These are phyloP conservation scores for Tetropium fuscum DNA, from an alignment of 2,888 invertebrate species.

Conservation along the genomic window DNA sequence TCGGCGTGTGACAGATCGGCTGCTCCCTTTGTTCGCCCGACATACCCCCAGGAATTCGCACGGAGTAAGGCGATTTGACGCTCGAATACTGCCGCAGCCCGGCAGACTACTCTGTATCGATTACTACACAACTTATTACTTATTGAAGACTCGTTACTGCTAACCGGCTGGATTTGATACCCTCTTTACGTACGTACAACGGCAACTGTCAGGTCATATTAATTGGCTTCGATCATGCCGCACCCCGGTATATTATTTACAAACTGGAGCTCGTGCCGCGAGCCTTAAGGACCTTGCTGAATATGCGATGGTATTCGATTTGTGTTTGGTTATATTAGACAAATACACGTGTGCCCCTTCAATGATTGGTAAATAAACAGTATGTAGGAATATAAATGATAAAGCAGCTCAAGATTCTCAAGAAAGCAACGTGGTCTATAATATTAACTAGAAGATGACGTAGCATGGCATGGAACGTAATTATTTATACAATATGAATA, in stretches of 20 bases:
- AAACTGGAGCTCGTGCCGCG: too few relatives aligned
- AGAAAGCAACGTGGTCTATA: too few relatives aligned
- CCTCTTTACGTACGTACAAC: conserved; percentile 37
- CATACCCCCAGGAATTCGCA: conserved; percentile 47
- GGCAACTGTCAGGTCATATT: conserved; percentile 40
- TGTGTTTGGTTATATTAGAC: too few relatives aligned
- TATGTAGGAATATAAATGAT: conserved; percentile 4
- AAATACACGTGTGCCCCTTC: too few relatives aligned
- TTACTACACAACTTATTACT: conserved; percentile 48
- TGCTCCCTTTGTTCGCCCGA: conserved; percentile 40
- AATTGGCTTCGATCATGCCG: conserved; percentile 36
- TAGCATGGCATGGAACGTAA: conserved; percentile 6
- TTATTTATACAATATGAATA: too few relatives aligned
- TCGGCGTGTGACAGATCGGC: conserved; percentile 13
- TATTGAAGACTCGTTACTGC: conserved; percentile 48
- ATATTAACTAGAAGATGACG: conserved; percentile 10
- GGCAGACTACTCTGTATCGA: conserved; percentile 34
- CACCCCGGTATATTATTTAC: too few relatives aligned
- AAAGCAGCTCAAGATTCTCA: too few relatives aligned
- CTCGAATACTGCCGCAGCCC: conserved; percentile 37
- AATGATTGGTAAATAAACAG: conserved; percentile 3
- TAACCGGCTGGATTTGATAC: conserved; percentile 45
- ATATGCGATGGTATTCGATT: too few relatives aligned
- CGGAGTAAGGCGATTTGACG: conserved; percentile 49
- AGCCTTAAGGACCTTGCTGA: too few relatives aligned